Evolutionary conservation across 2,113 vertebrate genomes (phyloP).

Genomic region (Psittacula cyanocephala): DNA sequence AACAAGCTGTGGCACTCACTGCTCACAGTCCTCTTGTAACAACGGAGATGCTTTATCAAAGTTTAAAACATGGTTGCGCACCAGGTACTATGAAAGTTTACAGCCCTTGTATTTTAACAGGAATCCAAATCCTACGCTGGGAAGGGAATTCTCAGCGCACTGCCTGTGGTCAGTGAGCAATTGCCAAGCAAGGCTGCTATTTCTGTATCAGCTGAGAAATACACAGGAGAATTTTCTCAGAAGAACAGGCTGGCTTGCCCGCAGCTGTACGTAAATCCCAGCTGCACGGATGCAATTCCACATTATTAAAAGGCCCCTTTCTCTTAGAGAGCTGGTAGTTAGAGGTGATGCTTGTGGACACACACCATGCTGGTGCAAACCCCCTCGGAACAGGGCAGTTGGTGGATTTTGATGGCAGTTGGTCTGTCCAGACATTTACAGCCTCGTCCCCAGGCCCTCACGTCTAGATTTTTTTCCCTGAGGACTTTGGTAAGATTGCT

Average conservation of each 20-base stretch:
- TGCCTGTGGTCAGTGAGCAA: neutral
- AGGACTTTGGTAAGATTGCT: neutral
- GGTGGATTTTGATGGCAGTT: neutral
- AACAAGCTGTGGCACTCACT: neutral
- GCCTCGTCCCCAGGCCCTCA: neutral
- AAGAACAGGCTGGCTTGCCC: neutral
- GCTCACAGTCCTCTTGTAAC: neutral
- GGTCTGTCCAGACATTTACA: neutral
- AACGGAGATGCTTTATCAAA: neutral
- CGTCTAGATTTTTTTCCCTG: neutral
- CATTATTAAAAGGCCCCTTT: neutral
- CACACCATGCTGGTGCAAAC: neutral
- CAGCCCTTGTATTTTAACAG: slow-evolving; percentile 24
- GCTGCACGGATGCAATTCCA: neutral
- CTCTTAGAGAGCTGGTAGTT: neutral
- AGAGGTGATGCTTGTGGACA: neutral
- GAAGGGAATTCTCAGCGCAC: neutral
- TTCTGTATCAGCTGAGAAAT: slow-evolving; percentile 22
- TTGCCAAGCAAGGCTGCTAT: neutral
- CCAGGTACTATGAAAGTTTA: neutral
- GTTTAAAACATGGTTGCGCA: neutral
- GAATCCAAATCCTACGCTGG: neutral
- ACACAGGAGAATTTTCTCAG: slow-evolving; percentile 1
- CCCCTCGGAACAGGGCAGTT: neutral
- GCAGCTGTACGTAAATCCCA: neutral